Conservation (phyloP, 2,797 vertebrate genomes). For the Melanotaenia trifasciata region DNA sequence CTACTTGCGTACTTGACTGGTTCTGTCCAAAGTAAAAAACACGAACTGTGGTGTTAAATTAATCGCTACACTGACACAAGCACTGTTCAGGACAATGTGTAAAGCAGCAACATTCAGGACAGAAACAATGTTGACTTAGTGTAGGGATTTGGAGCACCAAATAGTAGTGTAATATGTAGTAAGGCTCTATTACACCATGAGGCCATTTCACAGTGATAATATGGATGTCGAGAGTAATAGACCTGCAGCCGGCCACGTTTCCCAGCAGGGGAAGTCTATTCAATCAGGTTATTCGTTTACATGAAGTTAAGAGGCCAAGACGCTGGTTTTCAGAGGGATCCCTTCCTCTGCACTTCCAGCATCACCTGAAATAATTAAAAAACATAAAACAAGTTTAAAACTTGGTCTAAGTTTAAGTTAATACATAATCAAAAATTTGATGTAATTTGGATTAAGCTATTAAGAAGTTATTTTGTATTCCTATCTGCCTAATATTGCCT, state of each 20-base stretch:
- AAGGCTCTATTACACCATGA: not conserved
- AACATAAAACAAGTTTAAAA: not conserved
- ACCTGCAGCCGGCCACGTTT: conserved; percentile 11
- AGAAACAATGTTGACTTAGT: conserved; percentile 9
- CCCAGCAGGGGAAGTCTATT: conserved; percentile 39
- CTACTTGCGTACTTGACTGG: not conserved
- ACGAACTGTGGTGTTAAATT: too few relatives aligned
- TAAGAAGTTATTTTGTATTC: too few relatives aligned
- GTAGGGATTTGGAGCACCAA: conserved; percentile 22
- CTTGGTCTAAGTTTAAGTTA: not conserved
- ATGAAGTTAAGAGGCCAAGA: conserved; percentile 31
- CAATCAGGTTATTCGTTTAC: conserved; percentile 22
- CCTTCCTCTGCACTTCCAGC: conserved; percentile 68
- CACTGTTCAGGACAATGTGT: conserved; percentile 1
- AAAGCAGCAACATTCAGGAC: conserved; percentile 12
- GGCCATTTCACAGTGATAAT: conserved; percentile 25
- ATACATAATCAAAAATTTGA: not conserved
- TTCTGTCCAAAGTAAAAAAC: too few relatives aligned
- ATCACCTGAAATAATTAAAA: conserved; percentile 59
- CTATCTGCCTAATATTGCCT: too few relatives aligned
- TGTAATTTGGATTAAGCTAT: not conserved
- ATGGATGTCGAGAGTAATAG: conserved; percentile 27
- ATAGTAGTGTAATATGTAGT: conserved; percentile 9
- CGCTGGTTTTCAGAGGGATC: conserved; percentile 72
- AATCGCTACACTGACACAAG: not conserved